Evolutionary conservation across 2,113 vertebrate species (phyloP).

Genomic region (Columbina picui): DNA sequence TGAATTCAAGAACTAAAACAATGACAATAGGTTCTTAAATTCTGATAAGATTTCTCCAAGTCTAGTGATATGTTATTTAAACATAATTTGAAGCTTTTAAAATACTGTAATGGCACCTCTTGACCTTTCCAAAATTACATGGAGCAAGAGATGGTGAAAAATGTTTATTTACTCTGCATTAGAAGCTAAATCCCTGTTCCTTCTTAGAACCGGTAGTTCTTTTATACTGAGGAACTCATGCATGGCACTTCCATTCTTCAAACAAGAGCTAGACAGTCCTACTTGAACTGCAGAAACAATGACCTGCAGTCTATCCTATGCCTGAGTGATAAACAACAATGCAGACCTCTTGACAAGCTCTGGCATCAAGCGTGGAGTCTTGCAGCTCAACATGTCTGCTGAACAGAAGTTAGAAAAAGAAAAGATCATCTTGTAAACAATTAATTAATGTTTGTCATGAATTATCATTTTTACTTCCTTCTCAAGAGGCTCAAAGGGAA

Average conservation of each 20-base stretch:
- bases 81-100: conserved; percentile 83
- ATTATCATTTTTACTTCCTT: conserved; percentile 91
- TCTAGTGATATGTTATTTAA: conserved; percentile 77
- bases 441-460: conserved; percentile 91
- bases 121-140: conserved; percentile 83
- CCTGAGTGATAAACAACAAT: conserved; percentile 83
- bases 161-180: conserved; percentile 84
- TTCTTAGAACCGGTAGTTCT: conserved; percentile 77
- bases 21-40: conserved; percentile 74
- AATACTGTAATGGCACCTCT: conserved; percentile 82
- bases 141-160: conserved; percentile 79
- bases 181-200: conserved; percentile 74
- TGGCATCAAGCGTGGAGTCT: conserved; percentile 80
- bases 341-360: conserved; percentile 81
- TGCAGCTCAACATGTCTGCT: conserved; percentile 80
- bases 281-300: conserved; percentile 83
- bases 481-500: conserved; percentile 88
- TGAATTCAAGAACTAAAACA: conserved; percentile 69
- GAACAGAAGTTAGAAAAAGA: conserved; percentile 85
- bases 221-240: conserved; percentile 79
- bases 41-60: conserved; percentile 76
- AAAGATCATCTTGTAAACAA: conserved; percentile 89
- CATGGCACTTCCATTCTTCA: conserved; percentile 81
- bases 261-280: conserved; percentile 78
- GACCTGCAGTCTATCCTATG: conserved; percentile 79